Conservation (phyloP, 2,113 vertebrate genomes). For the Xenus cinereus region DNA sequence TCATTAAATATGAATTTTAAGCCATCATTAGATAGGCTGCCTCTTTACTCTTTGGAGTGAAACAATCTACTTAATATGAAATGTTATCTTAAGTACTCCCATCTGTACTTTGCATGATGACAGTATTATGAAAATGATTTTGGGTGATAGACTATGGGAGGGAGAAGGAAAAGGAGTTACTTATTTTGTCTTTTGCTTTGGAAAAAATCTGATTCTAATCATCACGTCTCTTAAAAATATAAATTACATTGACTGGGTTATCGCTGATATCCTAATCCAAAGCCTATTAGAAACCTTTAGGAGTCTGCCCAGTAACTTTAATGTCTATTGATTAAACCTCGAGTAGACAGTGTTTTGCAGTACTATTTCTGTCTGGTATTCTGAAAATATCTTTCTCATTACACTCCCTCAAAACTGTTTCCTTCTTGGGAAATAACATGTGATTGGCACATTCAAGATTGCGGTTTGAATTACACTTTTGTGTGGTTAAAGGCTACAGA, state of each 20-base stretch:
- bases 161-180: neutral
- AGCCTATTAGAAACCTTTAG: neutral
- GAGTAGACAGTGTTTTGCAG: neutral
- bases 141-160: neutral
- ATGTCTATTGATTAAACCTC: neutral
- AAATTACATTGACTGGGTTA: neutral
- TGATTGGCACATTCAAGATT: neutral
- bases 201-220: neutral
- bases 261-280: neutral
- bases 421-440: neutral
- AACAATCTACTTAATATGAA: neutral
- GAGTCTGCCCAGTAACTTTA: neutral
- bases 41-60: neutral
- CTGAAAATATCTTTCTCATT: neutral
- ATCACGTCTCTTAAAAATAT: neutral
- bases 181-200: neutral
- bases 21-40: neutral
- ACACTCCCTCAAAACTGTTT: neutral
- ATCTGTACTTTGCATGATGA: neutral
- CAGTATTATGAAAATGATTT: neutral
- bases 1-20: neutral
- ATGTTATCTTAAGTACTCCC: neutral
- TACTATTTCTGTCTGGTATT: neutral
- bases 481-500: neutral
- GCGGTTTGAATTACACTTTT: neutral